Evolutionary conservation across 2,113 vertebrate genomes (phyloP), one percentile per base, ranked within the genome.

Genomic region (Leucosticte australis): DNA sequence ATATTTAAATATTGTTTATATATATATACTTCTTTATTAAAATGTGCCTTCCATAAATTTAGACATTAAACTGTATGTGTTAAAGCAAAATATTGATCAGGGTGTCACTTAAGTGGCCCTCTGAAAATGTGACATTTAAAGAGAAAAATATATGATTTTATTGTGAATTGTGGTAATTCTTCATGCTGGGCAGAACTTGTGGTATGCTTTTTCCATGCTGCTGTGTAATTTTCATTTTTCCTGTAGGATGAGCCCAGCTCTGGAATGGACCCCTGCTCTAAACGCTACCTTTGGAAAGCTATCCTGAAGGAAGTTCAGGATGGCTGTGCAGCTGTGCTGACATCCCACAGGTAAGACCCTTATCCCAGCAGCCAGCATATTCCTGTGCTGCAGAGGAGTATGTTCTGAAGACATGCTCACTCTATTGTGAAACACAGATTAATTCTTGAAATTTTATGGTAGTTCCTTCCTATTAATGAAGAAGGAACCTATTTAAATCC

Each of bases 181-280:
- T 77, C 33, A 27, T 60, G 19, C 39, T 78, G 64, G 24, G 7
- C 23, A 71, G 35, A 28, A 55, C 6, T 19, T 60, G 24, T 44
- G 35, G 13, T 35, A 16, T 56, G 4, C 6, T 68, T 75, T 89
- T 64, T 10, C 35, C 5, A 11, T 52, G 6, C 12, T 60, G 17
- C 19, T 60, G 6, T 75, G 27, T 59, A 0, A 2, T n/a, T 77
- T 78, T 73, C 2, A 28, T 64, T 62, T 60, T 23, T 27, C 39
- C 7, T 64, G 8, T 59, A 98, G 98, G 98, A 98, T 52, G 98
- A 98, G 33, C 98, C 98, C 56, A 98, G 98, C 60, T 98, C 97
- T 10, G 98, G 98, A 19, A 98, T 98, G 98, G 98, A 98, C 76
- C 98, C 98, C 23, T 97, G 97, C 69, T 98, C 97, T 31, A 98